Conservation (phyloP, 1,140 invertebrate species). For the Conopomorpha cramerella region DNA sequence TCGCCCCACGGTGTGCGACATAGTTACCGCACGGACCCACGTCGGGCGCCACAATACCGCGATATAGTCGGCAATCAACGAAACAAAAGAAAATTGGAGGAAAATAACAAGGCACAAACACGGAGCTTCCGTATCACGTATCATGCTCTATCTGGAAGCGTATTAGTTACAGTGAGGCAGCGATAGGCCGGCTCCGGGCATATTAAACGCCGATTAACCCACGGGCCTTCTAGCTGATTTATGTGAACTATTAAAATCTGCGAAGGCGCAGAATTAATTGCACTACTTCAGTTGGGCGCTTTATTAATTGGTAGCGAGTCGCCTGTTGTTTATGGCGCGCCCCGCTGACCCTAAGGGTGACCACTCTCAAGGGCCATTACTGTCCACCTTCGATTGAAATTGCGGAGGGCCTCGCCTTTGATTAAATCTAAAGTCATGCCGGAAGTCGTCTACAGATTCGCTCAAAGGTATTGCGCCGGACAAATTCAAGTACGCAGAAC, state of each 20-base stretch:
- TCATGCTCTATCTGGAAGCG: slow-evolving; percentile 26
- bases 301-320: slow-evolving; percentile 54
- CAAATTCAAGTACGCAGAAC: too few relatives aligned
- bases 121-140: slow-evolving; percentile 21
- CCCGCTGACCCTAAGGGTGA: slow-evolving; percentile 40
- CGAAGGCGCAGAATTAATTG: slow-evolving; percentile 56
- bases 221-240: slow-evolving; percentile 43
- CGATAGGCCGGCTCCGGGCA: slow-evolving; percentile 29
- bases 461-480: too few relatives aligned
- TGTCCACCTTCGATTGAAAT: slow-evolving; percentile 23
- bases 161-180: slow-evolving; percentile 16
- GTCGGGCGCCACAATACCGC: slow-evolving; percentile 8
- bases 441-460: too few relatives aligned
- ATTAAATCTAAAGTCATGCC: not conserved
- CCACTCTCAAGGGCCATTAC: slow-evolving; percentile 48
- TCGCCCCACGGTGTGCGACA: not conserved
- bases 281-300: slow-evolving; percentile 43
- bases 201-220: slow-evolving; percentile 55
- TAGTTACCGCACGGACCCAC: slow-evolving; percentile 1
- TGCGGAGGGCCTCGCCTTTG: not conserved
- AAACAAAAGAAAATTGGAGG: slow-evolving; percentile 6
- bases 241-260: slow-evolving; percentile 57
- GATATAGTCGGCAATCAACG: not conserved
- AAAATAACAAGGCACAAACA: slow-evolving; percentile 12
- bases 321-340: slow-evolving; percentile 51